Evolutionary conservation across 2,797 vertebrate species (phyloP), one percentile per base, ranked within the genome.

Genomic region (Dendrocincla fuliginosa): DNA sequence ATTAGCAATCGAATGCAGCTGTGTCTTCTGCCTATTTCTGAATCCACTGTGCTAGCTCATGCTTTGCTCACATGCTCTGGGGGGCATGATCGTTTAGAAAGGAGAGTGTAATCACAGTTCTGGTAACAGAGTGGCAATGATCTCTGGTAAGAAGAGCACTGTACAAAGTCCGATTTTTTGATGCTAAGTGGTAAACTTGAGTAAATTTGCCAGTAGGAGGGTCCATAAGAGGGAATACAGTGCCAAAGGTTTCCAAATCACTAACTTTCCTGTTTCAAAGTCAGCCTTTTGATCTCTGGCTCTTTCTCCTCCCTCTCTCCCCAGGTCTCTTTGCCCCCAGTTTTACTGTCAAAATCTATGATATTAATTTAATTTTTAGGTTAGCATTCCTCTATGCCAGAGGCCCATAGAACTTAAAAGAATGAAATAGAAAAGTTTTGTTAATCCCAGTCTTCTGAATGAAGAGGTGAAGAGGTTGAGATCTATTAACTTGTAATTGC

Each of bases 261-360:
- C 68, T 84, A 44, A 28, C 53, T 68, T 82, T 16, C 18, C 33
- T 67, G 19, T 60, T 89, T 71, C 70, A 68, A 74, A 92, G 25
- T 3, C 1, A 70, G 3, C 27, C 3, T 84, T 79, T 87, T 70
- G 20, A 65, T 69, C 11, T 65, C 27, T 76, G 52, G 8, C 6
- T 78, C 14, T 52, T 79, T 85, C 6, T 39, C 13, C 4, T 80
- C 15, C 6, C 27, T 76, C 68, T 15, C 1, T 53, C 27, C 7
- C 12, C 11, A n/a, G 53, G 22, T 57, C 18, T 4, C 10, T 10
- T 11, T 28, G 7, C 3, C 3, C 6, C 1, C 8, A 44, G 4
- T 79, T 82, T 79, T 87, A 32, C n/a, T 64, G 7, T 57, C 19
- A 16, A 59, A 89, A 70, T 61, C 19, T 68, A 63, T 8, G 16